A percentile compares a stretch with the other conserved stretches of the same genome.
phyloP scores from a whole-genome alignment of 2,888 invertebrate species.

The Lottia gigantea region DNA sequence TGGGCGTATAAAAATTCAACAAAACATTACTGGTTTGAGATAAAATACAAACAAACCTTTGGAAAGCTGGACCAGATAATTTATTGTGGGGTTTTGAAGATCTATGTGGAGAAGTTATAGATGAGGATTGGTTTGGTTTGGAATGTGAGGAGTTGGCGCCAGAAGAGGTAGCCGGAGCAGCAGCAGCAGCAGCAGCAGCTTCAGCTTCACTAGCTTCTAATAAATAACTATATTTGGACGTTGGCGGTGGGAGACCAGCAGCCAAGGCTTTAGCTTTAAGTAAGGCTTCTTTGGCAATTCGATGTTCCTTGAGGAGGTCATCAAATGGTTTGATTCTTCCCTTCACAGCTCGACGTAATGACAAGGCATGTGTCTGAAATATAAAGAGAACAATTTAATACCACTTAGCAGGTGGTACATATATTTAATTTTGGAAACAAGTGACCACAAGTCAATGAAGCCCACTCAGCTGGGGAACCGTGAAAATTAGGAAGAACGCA shows the following conservation, averaged over 20 bases:
- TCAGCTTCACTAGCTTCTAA: conserved; percentile 24
- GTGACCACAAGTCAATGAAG: too few relatives aligned
- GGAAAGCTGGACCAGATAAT: conserved; percentile 20
- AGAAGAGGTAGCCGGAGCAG: conserved; percentile 25
- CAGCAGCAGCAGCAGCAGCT: conserved; percentile 33
- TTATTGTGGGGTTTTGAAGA: conserved; percentile 16
- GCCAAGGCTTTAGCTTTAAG: conserved; percentile 54
- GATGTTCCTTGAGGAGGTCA: conserved; percentile 79
- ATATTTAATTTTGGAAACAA: too few relatives aligned
- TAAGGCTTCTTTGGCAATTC: conserved; percentile 75
- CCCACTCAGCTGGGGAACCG: too few relatives aligned
- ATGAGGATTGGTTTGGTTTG: conserved; percentile 14
- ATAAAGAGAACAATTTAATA: conserved; percentile 1
- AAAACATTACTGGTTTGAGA: background rate
- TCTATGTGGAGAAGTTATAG: conserved; percentile 21
- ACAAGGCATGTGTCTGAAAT: conserved; percentile 73
- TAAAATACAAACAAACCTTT: conserved; percentile 15
- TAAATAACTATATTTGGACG: background rate
- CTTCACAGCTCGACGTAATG: conserved; percentile 77
- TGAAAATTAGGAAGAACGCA: too few relatives aligned
- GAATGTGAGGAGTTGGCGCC: conserved; percentile 19
- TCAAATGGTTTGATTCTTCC: conserved; percentile 82
- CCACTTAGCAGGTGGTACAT: too few relatives aligned
- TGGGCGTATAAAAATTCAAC: too few relatives aligned
- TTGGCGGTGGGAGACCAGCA: conserved; percentile 3